Evolutionary conservation across 2,888 invertebrate species (phyloP).

Genomic region (Pelosia muscerda): DNA sequence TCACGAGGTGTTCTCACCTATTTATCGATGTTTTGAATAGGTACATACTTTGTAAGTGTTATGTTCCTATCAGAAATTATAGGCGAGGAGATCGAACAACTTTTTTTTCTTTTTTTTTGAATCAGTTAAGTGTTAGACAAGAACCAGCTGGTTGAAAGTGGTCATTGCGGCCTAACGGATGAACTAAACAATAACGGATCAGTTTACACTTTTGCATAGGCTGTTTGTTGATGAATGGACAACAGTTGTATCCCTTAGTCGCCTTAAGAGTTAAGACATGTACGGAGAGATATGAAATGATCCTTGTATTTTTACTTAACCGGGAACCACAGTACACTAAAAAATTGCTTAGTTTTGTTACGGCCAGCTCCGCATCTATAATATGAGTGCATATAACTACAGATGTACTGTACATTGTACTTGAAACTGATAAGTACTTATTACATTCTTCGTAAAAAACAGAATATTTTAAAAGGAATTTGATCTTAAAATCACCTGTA

Average conservation of each 20-base stretch:
- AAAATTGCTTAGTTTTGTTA: neutral
- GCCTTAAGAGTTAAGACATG: neutral
- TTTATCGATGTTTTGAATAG: constrained; percentile 2
- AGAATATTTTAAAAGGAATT: neutral
- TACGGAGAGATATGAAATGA: neutral
- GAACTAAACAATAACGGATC: no score
- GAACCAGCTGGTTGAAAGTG: no score
- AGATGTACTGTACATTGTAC: neutral
- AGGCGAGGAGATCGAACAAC: neutral
- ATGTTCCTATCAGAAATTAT: neutral
- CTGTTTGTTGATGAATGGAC: no score
- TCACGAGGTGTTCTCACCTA: neutral
- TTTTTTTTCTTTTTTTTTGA: neutral
- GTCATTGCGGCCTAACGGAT: no score
- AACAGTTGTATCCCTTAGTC: no score
- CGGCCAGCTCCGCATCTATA: neutral
- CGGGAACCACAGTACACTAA: neutral
- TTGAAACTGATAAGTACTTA: neutral
- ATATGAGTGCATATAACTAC: neutral
- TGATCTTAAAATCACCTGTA: neutral
- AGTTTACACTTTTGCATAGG: no score
- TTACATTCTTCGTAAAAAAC: neutral
- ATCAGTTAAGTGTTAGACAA: no score
- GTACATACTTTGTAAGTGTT: neutral
- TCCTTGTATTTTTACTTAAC: neutral